These are phyloP conservation scores for Hylyphantes graminicola DNA, from an alignment of 1,140 invertebrate genomes.

Conservation along the genomic window DNA sequence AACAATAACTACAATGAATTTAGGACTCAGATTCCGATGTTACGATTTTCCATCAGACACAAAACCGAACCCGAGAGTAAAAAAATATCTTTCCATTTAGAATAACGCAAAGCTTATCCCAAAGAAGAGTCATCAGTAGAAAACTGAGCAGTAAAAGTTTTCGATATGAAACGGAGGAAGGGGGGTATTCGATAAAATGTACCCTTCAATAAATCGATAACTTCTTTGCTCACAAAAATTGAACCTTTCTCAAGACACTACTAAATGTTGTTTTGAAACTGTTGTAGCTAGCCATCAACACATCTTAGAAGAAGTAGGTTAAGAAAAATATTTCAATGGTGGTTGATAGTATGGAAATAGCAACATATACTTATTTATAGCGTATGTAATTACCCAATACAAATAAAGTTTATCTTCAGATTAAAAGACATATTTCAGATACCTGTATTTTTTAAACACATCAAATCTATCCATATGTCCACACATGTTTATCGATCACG, in stretches of 20 bases:
- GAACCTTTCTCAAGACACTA: slow-evolving; percentile 54
- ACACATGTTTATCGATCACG: too few species aligned
- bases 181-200: slow-evolving; percentile 36
- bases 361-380: too few species aligned
- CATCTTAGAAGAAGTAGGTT: too few species aligned
- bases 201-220: slow-evolving; percentile 59
- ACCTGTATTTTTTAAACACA: too few species aligned
- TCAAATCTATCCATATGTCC: too few species aligned
- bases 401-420: too few species aligned
- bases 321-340: too few species aligned
- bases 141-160: slow-evolving; percentile 55
- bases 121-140: slow-evolving; percentile 55
- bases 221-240: slow-evolving; percentile 52
- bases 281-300: too few species aligned
- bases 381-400: too few species aligned
- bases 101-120: slow-evolving; percentile 49
- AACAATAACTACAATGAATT: neutral
- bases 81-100: slow-evolving; percentile 45
- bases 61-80: slow-evolving; percentile 24
- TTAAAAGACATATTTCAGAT: too few species aligned
- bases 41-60: slow-evolving; percentile 41
- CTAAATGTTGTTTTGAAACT: neutral
- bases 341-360: too few species aligned
- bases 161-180: slow-evolving; percentile 48
- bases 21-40: slow-evolving; percentile 21